Conservation (phyloP, 2,113 vertebrate species). For the Festucalex cinctus region DNA sequence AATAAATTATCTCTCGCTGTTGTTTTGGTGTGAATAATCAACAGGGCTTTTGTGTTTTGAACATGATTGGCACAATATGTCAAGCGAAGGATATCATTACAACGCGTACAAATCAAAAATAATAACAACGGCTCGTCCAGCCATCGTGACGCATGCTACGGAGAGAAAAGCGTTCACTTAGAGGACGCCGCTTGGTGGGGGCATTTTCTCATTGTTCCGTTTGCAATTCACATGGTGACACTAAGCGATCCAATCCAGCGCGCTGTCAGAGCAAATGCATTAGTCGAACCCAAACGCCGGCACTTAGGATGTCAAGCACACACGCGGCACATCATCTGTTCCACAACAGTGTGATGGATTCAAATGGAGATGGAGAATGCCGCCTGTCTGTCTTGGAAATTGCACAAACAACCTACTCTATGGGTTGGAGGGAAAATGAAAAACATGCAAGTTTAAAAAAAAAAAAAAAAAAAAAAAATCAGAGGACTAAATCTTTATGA, state of each 20-base stretch:
- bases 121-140: conserved; percentile 23
- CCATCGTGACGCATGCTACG: conserved; percentile 19
- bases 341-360: conserved; percentile 46
- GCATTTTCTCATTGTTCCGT: conserved; percentile 36
- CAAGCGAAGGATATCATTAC: conserved; percentile 7
- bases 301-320: conserved; percentile 54
- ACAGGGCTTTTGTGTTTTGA: not conserved
- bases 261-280: conserved; percentile 56
- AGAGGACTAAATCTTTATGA: conserved; percentile 13
- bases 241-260: conserved; percentile 43
- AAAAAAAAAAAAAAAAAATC: conserved; percentile 4
- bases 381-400: conserved; percentile 34
- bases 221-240: conserved; percentile 49
- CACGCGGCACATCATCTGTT: conserved; percentile 55
- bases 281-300: conserved; percentile 58
- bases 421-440: not conserved
- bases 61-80: conserved; percentile 5
- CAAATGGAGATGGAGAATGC: conserved; percentile 40
- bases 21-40: not conserved
- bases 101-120: conserved; percentile 19
- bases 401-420: conserved; percentile 24
- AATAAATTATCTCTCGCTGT: not conserved
- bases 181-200: conserved; percentile 19
- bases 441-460: conserved; percentile 2
- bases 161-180: conserved; percentile 37